Evolutionary conservation across 2,113 vertebrate species (phyloP), one percentile per base, ranked within the genome.

Genomic region (Leucopternis melanops): DNA sequence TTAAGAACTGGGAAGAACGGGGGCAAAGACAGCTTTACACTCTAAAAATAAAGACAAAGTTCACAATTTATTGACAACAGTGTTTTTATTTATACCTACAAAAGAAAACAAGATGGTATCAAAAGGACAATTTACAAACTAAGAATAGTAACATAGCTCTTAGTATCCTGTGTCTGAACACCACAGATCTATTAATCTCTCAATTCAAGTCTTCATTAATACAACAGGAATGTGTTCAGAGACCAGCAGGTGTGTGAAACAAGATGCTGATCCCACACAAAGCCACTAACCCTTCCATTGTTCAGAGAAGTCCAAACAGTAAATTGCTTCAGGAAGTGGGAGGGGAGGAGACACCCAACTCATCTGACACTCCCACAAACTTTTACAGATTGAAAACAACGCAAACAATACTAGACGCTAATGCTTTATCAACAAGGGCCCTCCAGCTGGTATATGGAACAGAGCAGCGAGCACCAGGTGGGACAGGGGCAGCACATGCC

Each of bases 61-160:
- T 74, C 93, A 95, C 96, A 73, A 74, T 54, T 97, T 98, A 98
- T 98, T 97, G 98, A 98, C 97, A 98, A 98, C 98, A 98, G 97
- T 98, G 97, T 98, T 98, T 98, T 98, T 98, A 98, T 98, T 98
- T 98, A 98, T 98, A 98, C 98, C 98, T 98, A 98, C 98, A 98
- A 98, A 98, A 98, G 98, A 98, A 98, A 98, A 98, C 98, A 98
- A 98, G 98, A 98, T 98, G 98, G 98, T 98, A 98, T 98, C 98
- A 98, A 98, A 98, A 98, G 97, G 98, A 98, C 98, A 97, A 97
- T 98, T 98, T 98, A 98, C 97, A 98, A 97, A 98, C 98, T 98
- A 98, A 98, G 96, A 97, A 98, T 94, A 98, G 97, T 97, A 98
- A 98, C 98, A 98, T 89, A 97, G 98, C 97, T 98, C 96, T 98